A percentile compares a stretch with the other conserved stretches of the same genome.
Evolutionary conservation across 64 coral and sea anemone genomes (phyloP).

Genomic region (Pachyseris speciosa): DNA sequence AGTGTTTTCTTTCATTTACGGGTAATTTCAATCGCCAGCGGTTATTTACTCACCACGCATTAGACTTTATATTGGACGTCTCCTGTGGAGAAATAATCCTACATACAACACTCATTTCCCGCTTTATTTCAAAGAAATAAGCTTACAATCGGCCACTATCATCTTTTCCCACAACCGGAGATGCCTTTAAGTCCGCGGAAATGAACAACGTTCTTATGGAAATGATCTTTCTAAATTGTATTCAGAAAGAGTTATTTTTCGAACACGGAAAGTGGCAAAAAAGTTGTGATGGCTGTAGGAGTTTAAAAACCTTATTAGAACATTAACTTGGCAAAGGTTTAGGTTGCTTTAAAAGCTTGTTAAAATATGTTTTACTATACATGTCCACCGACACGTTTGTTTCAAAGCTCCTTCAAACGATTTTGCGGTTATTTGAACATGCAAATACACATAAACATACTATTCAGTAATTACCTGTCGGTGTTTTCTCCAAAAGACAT

Average conservation of each 20-base stretch:
- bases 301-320: not conserved
- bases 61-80: not conserved
- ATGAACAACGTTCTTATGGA: not conserved
- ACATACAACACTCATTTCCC: not conserved
- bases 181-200: not conserved
- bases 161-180: not conserved
- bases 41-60: not conserved
- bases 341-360: not conserved
- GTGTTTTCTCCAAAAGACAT: not conserved
- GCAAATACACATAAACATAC: not conserved
- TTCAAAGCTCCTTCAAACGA: not conserved
- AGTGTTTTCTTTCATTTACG: not conserved
- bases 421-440: constrained; percentile 1
- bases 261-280: not conserved
- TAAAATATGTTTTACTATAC: not conserved
- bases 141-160: not conserved
- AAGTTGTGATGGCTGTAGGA: not conserved
- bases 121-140: not conserved
- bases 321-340: no score
- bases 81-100: not conserved
- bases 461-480: not conserved
- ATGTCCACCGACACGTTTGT: not conserved
- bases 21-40: not conserved
- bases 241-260: not conserved
- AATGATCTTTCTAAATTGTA: not conserved